Evolutionary conservation across 2,113 vertebrate genomes (phyloP).

Genomic region (Antigone vipio): DNA sequence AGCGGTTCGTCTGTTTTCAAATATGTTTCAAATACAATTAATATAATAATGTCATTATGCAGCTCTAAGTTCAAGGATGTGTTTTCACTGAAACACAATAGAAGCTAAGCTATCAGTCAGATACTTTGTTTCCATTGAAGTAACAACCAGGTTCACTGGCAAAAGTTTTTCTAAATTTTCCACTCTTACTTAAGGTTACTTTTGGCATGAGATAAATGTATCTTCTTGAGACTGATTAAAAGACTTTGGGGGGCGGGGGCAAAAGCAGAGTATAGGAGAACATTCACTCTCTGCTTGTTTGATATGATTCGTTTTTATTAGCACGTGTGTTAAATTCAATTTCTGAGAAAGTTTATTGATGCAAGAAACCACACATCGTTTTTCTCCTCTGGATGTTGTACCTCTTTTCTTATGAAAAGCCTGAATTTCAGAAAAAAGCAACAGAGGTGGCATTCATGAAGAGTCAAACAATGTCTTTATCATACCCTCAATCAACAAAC

Average conservation of each 20-base stretch:
- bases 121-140: slow-evolving; percentile 15
- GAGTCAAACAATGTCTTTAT: not conserved
- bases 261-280: not conserved
- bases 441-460: not conserved
- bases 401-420: not conserved
- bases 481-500: not conserved
- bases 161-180: slow-evolving; percentile 18
- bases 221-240: not conserved
- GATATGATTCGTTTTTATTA: not conserved
- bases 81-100: slow-evolving; percentile 31
- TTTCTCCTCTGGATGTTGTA: not conserved
- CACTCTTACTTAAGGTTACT: not conserved
- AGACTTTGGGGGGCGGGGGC: not conserved
- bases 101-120: slow-evolving; percentile 20
- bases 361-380: not conserved
- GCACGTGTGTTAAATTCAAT: not conserved
- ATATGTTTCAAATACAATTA: not conserved
- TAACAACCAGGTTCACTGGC: not conserved
- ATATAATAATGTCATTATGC: slow-evolving; percentile 10
- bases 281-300: not conserved
- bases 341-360: not conserved
- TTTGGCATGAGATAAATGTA: not conserved
- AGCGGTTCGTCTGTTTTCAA: slow-evolving; percentile 25
- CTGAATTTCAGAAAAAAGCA: not conserved
- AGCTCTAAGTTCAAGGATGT: not conserved